Percentiles rank a stretch among this genome's conserved stretches.
phyloP scores from a whole-genome alignment of 64 coral and sea anemone genomes.

The Catalaphyllia jardinei region DNA sequence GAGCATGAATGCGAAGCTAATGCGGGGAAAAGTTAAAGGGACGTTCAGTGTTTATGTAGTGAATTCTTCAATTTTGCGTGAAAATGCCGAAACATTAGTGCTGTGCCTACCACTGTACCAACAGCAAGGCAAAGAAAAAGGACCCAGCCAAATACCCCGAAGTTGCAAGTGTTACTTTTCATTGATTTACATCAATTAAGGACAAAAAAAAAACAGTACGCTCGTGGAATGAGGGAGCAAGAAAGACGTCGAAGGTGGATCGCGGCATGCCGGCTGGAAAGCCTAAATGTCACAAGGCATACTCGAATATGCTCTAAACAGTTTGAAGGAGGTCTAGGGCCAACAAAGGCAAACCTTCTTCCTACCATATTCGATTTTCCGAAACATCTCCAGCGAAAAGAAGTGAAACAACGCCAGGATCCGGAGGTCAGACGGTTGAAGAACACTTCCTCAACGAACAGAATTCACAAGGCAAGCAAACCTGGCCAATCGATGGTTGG shows the following conservation, averaged over 20 bases:
- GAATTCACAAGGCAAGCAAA: conserved; percentile 35
- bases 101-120: too few species aligned
- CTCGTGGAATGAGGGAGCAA: conserved; percentile 1
- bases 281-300: conserved; percentile 35
- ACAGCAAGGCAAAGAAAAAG: too few species aligned
- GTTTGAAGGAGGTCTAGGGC: conserved; percentile 40
- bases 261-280: conserved; percentile 38
- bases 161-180: too few species aligned
- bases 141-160: neutral
- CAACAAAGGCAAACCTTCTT: conserved; percentile 54
- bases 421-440: conserved; percentile 38
- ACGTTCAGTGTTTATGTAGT: too few species aligned
- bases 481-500: conserved; percentile 3
- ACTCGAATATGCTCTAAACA: conserved; percentile 40
- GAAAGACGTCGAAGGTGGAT: conserved; percentile 44
- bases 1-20: too few species aligned
- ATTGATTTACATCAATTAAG: too few species aligned
- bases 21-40: too few species aligned
- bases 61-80: too few species aligned
- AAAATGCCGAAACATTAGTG: too few species aligned
- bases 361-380: too few species aligned
- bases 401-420: conserved; percentile 25
- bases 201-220: conserved; percentile 11
- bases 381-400: conserved; percentile 37
- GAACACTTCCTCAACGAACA: conserved; percentile 35